A percentile compares a stretch with the other conserved stretches of the same genome.
These are phyloP conservation scores for Catharus fuscescens DNA, from an alignment of 2,113 vertebrate species.

Conservation along the genomic window DNA sequence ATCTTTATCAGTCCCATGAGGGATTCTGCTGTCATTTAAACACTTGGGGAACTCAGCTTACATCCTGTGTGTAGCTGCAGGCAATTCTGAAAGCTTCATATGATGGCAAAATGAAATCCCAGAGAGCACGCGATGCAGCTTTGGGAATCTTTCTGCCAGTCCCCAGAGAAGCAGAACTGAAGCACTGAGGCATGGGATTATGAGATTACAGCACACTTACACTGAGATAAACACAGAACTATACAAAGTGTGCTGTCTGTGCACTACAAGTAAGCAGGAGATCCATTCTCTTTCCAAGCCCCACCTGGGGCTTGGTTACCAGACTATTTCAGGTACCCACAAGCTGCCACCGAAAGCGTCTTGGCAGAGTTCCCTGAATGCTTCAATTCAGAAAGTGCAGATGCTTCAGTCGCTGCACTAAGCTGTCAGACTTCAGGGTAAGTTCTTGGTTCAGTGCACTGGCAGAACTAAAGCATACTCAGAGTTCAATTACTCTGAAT, in stretches of 20 bases:
- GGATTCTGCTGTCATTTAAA: background rate
- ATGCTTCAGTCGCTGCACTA: background rate
- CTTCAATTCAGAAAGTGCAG: background rate
- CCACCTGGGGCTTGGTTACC: background rate
- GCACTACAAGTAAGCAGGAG: background rate
- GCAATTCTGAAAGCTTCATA: background rate
- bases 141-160: background rate
- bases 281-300: background rate
- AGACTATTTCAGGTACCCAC: background rate
- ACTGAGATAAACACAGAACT: background rate
- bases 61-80: background rate
- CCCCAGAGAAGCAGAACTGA: background rate
- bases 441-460: background rate
- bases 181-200: background rate
- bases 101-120: background rate
- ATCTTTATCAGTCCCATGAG: background rate
- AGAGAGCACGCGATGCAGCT: fast-evolving
- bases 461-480: background rate
- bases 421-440: background rate
- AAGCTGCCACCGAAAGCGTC: background rate
- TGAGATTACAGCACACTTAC: background rate
- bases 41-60: background rate
- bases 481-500: background rate
- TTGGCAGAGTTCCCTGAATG: background rate
- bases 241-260: background rate